Evolutionary conservation across 2,797 vertebrate genomes (phyloP).

Genomic region (Sternotherus odoratus): DNA sequence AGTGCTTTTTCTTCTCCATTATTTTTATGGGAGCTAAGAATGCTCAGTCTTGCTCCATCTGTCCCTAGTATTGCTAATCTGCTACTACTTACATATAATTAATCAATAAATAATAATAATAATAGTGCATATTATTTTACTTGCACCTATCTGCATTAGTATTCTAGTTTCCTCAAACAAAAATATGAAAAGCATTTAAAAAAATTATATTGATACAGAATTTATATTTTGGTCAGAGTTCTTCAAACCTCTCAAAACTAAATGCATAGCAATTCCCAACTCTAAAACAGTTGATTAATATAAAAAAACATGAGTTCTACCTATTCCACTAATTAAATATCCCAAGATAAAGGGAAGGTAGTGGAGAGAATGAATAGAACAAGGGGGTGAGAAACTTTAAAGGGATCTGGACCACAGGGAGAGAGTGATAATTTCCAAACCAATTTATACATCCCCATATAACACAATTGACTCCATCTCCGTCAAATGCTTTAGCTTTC

Average conservation of each 20-base stretch:
- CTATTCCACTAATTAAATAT: neutral
- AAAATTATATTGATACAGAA: neutral
- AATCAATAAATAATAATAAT: neutral
- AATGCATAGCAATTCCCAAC: neutral
- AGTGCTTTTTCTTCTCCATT: neutral
- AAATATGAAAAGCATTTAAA: neutral
- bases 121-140: neutral
- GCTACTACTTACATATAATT: neutral
- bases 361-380: fast-evolving
- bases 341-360: neutral
- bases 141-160: neutral
- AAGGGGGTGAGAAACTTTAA: neutral
- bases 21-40: neutral
- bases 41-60: fast-evolving
- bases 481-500: neutral
- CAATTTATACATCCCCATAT: neutral
- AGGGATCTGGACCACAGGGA: neutral
- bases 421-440: neutral
- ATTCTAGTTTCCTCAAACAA: neutral
- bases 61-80: neutral
- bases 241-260: neutral
- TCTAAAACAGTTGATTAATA: neutral
- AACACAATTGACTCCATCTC: neutral
- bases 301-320: neutral
- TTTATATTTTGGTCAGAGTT: neutral